Evolutionary conservation across 2,113 vertebrate species (phyloP).

Genomic region (Mormyrus iriodes): DNA sequence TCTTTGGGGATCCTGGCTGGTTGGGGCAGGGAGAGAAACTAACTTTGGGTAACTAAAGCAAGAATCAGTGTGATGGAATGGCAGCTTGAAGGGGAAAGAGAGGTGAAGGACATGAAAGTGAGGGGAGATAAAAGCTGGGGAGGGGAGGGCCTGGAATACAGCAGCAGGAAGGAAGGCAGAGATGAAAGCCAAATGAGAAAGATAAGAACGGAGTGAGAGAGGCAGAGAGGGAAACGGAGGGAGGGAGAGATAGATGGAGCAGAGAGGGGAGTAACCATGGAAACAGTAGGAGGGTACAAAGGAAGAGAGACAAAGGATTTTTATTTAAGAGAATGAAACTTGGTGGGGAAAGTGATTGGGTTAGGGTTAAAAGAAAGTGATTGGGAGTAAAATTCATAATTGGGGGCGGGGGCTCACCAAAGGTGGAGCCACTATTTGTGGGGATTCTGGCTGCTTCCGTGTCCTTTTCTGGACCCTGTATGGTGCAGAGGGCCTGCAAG

Average conservation of each 20-base stretch:
- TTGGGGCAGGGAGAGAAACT: slow-evolving; percentile 64
- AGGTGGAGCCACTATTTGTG: not conserved
- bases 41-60: not conserved
- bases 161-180: slow-evolving; percentile 13
- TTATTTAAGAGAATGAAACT: slow-evolving; percentile 20
- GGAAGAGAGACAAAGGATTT: slow-evolving; percentile 26
- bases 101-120: slow-evolving; percentile 23
- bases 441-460: not conserved
- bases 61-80: slow-evolving; percentile 7
- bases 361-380: not conserved
- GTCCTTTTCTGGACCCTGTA: not conserved
- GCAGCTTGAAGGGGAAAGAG: slow-evolving; percentile 23
- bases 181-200: slow-evolving; percentile 19
- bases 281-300: slow-evolving; percentile 25
- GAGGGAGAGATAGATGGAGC: slow-evolving; percentile 20
- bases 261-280: slow-evolving; percentile 25
- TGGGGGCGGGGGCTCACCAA: not conserved
- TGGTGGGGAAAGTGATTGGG: not conserved
- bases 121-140: slow-evolving; percentile 20
- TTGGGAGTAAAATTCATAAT: slow-evolving; percentile 10
- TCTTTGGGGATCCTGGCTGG: slow-evolving; percentile 67
- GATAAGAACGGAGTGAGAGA: slow-evolving; percentile 17
- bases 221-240: slow-evolving; percentile 14
- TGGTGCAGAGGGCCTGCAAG: not conserved
- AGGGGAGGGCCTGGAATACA: slow-evolving; percentile 8